These are phyloP conservation scores for Rhyacichthys aspro DNA, from an alignment of 2,797 vertebrate species.

Conservation along the genomic window DNA sequence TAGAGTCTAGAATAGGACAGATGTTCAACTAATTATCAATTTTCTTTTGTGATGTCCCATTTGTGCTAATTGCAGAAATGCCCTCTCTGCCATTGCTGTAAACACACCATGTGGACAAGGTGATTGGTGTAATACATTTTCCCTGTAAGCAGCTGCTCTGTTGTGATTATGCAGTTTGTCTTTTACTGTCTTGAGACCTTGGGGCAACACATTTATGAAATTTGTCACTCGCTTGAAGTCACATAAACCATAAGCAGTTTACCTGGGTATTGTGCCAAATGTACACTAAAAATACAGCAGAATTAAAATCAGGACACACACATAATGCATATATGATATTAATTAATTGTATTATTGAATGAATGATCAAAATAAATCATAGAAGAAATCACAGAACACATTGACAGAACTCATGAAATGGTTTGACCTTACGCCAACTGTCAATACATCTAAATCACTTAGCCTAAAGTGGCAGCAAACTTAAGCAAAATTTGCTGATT, in stretches of 20 bases:
- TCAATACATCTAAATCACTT: too few relatives aligned
- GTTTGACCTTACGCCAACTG: too few relatives aligned
- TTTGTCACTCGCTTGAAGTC: background rate
- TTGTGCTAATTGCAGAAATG: background rate
- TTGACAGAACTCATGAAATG: too few relatives aligned
- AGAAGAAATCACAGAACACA: too few relatives aligned
- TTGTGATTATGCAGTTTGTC: background rate
- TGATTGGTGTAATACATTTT: background rate
- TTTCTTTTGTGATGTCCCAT: background rate
- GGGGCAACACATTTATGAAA: background rate
- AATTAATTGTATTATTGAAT: too few relatives aligned
- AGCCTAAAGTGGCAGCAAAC: too few relatives aligned
- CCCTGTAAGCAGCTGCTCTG: slow-evolving; percentile 1
- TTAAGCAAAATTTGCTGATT: too few relatives aligned
- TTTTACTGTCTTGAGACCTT: background rate
- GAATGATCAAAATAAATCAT: too few relatives aligned
- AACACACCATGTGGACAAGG: background rate
- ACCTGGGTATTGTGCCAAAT: background rate
- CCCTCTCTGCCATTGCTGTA: background rate
- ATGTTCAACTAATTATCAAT: background rate
- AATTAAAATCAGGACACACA: too few relatives aligned
- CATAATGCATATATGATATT: too few relatives aligned
- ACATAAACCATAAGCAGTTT: background rate
- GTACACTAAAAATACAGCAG: too few relatives aligned
- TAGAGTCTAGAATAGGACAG: too few relatives aligned